These are phyloP conservation scores for Sciurus vulgaris DNA, from an alignment of 2,797 vertebrate species.

Conservation along the genomic window DNA sequence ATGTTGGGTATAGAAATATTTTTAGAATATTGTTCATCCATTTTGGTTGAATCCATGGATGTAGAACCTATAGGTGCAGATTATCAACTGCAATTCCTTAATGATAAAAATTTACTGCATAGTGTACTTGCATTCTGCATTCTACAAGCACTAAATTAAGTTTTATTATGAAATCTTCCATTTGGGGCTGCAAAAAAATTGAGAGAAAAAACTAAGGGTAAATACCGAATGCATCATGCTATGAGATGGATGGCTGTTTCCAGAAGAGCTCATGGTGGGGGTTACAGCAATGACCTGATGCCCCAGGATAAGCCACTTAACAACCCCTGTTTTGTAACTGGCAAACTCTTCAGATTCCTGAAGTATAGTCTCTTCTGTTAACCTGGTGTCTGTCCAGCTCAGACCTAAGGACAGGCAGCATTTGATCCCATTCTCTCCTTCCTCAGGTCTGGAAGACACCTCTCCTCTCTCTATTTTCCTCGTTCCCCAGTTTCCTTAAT, in stretches of 20 bases:
- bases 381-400: not conserved
- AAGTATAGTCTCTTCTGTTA: not conserved
- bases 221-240: not conserved
- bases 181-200: not conserved
- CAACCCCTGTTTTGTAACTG: not conserved
- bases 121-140: not conserved
- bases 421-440: not conserved
- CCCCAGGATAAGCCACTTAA: not conserved
- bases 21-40: not conserved
- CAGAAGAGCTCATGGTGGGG: not conserved
- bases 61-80: not conserved
- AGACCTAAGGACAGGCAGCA: not conserved
- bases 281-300: not conserved
- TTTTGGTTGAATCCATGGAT: not conserved
- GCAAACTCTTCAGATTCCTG: not conserved
- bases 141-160: not conserved
- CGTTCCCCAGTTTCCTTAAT: not conserved
- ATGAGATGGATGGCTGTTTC: not conserved
- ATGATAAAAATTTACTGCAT: not conserved
- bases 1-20: not conserved
- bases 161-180: not conserved
- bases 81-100: not conserved
- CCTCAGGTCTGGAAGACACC: not conserved
- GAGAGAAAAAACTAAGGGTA: not conserved
- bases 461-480: not conserved